A percentile compares a stretch with the other conserved stretches of the same genome.
Evolutionary conservation across 2,888 invertebrate genomes (phyloP).

Genomic region (Lasioglossum pauxillum): DNA sequence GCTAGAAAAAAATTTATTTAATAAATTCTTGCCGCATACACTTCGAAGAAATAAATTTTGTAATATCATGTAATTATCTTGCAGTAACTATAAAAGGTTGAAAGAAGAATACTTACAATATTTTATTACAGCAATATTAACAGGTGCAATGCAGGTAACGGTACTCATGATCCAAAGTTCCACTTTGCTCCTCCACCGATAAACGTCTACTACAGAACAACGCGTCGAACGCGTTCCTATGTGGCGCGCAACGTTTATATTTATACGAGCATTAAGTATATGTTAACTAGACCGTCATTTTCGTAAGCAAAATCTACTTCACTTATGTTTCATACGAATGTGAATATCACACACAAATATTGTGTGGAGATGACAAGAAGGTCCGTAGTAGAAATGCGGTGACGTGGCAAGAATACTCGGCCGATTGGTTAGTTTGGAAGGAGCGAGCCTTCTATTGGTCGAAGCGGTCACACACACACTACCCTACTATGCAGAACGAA

Average conservation of each 20-base stretch:
- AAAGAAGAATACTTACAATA: constrained; percentile 90
- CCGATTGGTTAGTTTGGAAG: too few relatives aligned
- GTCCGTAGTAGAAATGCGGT: too few relatives aligned
- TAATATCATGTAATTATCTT: neutral
- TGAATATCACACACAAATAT: too few relatives aligned
- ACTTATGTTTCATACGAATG: neutral
- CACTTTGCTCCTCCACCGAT: neutral
- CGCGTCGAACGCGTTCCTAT: constrained; percentile 10
- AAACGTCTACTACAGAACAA: neutral
- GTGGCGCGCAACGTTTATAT: constrained; percentile 30
- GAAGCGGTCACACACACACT: too few relatives aligned
- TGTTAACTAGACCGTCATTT: constrained; percentile 11
- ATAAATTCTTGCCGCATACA: neutral
- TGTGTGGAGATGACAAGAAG: too few relatives aligned
- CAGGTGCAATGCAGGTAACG: constrained; percentile 94
- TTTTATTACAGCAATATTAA: constrained; percentile 99
- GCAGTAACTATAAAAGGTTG: neutral
- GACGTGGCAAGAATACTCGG: too few relatives aligned
- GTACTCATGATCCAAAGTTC: constrained; percentile 67
- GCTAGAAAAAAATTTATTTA: neutral
- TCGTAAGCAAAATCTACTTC: neutral
- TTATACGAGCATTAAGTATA: neutral
- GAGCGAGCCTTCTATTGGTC: too few relatives aligned
- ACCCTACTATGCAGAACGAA: too few relatives aligned
- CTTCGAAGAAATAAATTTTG: neutral